Evolutionary conservation across 2,113 vertebrate genomes (phyloP).

Genomic region (Macaca mulatta): DNA sequence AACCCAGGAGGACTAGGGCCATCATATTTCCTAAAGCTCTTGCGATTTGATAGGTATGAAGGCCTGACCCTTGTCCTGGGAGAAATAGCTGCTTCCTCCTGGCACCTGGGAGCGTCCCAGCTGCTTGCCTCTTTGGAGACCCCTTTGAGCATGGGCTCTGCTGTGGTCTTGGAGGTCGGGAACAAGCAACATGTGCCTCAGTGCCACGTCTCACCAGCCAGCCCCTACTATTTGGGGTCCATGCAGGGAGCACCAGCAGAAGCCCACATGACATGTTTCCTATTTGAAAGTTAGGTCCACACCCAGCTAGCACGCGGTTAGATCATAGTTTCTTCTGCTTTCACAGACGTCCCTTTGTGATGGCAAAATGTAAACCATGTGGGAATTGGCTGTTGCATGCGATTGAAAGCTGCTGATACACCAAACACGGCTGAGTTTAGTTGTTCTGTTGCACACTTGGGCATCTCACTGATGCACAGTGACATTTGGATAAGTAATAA

Average conservation of each 20-base stretch:
- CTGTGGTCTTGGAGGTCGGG: background rate
- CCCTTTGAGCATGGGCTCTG: no score
- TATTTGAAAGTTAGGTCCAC: background rate
- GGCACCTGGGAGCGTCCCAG: accelerated
- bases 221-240: no score
- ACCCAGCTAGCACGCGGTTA: background rate
- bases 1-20: no score
- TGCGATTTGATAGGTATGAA: accelerated
- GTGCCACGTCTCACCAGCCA: background rate
- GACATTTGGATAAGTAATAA: background rate
- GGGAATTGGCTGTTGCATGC: background rate
- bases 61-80: background rate
- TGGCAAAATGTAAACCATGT: background rate
- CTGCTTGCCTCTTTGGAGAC: background rate
- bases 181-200: accelerated
- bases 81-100: background rate
- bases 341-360: background rate
- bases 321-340: background rate
- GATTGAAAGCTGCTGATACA: no score
- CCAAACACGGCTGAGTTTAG: background rate
- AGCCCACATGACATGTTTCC: background rate
- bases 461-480: no score
- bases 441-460: background rate
- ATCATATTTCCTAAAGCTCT: no score
- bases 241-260: background rate